Percentiles rank a stretch among this genome's conserved stretches.
phyloP scores from a whole-genome alignment of 2,888 invertebrate genomes.

The Papilio elwesi region DNA sequence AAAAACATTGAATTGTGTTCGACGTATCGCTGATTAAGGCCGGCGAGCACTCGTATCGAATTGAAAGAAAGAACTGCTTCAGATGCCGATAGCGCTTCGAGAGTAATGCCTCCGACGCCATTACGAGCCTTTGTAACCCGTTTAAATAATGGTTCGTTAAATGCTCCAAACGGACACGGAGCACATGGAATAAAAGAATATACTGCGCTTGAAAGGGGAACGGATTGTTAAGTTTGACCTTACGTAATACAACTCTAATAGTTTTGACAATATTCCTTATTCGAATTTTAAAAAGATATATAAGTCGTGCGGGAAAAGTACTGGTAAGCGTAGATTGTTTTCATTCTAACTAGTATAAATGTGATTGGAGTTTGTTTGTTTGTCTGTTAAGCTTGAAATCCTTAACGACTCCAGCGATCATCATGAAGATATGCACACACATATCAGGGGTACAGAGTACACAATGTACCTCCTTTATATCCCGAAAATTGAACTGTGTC shows the following conservation, averaged over 20 bases:
- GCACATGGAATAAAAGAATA: constrained; percentile 17
- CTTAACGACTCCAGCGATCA: too few relatives aligned
- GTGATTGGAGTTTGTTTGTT: too few relatives aligned
- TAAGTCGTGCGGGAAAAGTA: not conserved
- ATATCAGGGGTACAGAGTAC: too few relatives aligned
- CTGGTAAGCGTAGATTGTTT: not conserved
- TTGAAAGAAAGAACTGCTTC: constrained; percentile 18
- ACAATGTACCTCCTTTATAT: too few relatives aligned
- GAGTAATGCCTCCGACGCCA: constrained; percentile 24
- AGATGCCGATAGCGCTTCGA: constrained; percentile 28
- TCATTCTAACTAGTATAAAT: too few relatives aligned
- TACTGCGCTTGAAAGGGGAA: not conserved
- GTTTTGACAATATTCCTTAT: not conserved
- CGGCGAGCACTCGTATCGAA: constrained; percentile 12
- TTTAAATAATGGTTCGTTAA: constrained; percentile 35
- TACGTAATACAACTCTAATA: not conserved
- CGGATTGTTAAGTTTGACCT: not conserved
- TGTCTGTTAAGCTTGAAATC: too few relatives aligned
- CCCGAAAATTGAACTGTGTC: too few relatives aligned
- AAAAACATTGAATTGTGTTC: constrained; percentile 1
- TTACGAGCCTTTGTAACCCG: constrained; percentile 28
- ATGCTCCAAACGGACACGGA: constrained; percentile 17
- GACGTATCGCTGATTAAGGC: constrained; percentile 19
- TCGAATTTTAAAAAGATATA: not conserved
- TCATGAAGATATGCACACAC: too few relatives aligned